These are phyloP conservation scores for Chaetura pelagica DNA, from an alignment of 2,113 vertebrate genomes.

Conservation along the genomic window DNA sequence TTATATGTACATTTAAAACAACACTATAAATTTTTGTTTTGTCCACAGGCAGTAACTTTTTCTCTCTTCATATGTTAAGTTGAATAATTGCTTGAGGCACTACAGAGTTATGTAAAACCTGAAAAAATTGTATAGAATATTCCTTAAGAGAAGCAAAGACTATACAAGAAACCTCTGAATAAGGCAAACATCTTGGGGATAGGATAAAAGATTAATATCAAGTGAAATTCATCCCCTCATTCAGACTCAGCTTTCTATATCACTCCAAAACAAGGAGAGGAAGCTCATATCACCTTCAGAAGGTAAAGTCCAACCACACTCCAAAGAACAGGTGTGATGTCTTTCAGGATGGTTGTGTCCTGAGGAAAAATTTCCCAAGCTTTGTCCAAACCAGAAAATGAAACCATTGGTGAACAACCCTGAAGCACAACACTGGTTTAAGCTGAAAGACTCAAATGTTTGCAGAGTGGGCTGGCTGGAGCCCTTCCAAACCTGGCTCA, in stretches of 20 bases:
- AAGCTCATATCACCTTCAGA: background rate
- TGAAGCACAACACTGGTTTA: background rate
- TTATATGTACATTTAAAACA: background rate
- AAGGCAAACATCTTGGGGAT: background rate
- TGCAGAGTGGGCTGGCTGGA: background rate
- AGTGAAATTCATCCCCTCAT: background rate
- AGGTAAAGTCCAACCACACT: background rate
- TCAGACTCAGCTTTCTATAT: background rate
- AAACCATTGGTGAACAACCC: background rate
- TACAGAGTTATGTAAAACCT: background rate
- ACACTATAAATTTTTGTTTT: background rate
- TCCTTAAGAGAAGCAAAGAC: background rate
- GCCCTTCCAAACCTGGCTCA: background rate
- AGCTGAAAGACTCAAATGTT: background rate
- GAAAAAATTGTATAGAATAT: background rate
- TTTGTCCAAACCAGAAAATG: background rate
- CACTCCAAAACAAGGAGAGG: background rate
- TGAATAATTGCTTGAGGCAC: background rate
- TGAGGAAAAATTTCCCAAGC: background rate
- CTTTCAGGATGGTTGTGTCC: background rate
- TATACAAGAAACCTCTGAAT: background rate
- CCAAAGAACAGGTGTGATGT: background rate
- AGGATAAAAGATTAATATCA: background rate
- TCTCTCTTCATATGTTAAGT: background rate
- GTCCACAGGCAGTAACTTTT: background rate